Percentiles rank a stretch among this genome's conserved stretches.
Evolutionary conservation across 2,888 invertebrate species (phyloP).

Genomic region (Chorisops tibialis): DNA sequence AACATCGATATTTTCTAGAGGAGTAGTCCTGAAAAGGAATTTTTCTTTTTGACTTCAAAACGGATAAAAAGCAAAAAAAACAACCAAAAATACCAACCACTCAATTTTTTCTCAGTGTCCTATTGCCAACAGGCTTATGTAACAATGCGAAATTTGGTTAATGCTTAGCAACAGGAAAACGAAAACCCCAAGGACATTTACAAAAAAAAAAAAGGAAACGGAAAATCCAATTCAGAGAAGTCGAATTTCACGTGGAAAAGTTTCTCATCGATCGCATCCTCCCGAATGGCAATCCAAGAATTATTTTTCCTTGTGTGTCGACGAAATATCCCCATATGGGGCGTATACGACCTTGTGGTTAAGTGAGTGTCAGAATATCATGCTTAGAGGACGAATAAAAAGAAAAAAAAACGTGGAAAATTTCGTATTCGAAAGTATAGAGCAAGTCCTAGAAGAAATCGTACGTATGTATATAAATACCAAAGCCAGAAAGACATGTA

Average conservation of each 20-base stretch:
- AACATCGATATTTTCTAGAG: no score
- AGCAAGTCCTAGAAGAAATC: no score
- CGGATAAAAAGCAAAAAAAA: no score
- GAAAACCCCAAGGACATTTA: neutral
- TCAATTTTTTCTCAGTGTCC: no score
- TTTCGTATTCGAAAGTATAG: no score
- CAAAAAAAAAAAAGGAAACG: neutral
- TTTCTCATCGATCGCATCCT: neutral
- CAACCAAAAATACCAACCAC: no score
- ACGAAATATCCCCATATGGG: neutral
- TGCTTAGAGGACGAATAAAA: no score
- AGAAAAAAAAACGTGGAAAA: no score
- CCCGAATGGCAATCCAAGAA: neutral
- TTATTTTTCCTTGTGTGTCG: neutral
- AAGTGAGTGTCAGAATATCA: neutral
- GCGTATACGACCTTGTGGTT: conserved; percentile 3
- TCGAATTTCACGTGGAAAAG: conserved; percentile 6
- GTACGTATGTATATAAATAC: no score
- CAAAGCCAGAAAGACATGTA: no score
- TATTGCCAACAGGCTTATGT: conserved; percentile 3
- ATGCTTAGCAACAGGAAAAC: conserved; percentile 21
- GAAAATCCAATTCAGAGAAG: neutral
- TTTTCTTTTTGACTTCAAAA: no score
- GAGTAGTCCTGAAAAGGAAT: no score
- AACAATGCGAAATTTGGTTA: conserved; percentile 10